These are phyloP conservation scores for Pterophyllum scalare DNA, from an alignment of 2,113 vertebrate species.

Conservation along the genomic window DNA sequence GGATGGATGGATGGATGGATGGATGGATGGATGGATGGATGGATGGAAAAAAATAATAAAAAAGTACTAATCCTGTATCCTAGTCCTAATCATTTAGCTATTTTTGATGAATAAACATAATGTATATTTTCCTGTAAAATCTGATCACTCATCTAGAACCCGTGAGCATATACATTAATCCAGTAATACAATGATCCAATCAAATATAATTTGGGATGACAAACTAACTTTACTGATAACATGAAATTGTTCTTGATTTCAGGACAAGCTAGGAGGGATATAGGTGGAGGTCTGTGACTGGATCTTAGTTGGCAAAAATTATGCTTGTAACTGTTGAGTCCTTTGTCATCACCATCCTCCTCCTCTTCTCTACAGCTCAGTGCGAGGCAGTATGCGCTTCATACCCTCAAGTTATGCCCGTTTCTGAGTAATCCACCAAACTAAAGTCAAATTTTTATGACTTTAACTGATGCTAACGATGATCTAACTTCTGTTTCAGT, in stretches of 20 bases:
- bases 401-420: background rate
- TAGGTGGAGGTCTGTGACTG: constrained; percentile 3
- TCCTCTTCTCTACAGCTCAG: background rate
- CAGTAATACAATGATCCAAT: background rate
- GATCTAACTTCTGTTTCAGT: background rate
- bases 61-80: too few relatives aligned
- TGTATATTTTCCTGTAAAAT: background rate
- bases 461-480: background rate
- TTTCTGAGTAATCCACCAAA: background rate
- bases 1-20: background rate
- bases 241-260: background rate
- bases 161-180: background rate
- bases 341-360: background rate
- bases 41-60: too few relatives aligned
- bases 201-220: background rate
- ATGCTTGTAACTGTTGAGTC: background rate
- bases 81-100: background rate
- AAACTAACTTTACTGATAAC: background rate
- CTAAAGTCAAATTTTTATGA: background rate
- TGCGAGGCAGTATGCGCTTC: background rate
- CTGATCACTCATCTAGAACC: background rate
- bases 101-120: background rate
- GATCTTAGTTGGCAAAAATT: background rate
- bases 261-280: background rate
- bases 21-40: too few relatives aligned